phyloP scores from a whole-genome alignment of 1,140 invertebrate species.

The Rhyzopertha dominica region DNA sequence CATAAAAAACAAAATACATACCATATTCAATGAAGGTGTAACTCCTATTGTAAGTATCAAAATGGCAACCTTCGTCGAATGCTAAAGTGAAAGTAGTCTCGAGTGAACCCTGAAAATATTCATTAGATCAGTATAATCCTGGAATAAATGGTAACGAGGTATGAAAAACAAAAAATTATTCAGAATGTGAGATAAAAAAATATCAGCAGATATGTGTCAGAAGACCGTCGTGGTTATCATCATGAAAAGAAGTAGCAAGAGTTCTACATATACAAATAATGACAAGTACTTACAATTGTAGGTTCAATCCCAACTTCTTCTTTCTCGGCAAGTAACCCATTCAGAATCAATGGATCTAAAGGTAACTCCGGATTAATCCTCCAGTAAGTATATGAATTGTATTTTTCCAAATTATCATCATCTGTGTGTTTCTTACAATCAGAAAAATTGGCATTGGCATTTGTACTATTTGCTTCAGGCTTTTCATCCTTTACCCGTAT shows the following conservation, averaged over 20 bases:
- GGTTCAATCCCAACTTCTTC: background rate
- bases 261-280: slow-evolving; percentile 13
- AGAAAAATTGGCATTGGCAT: background rate
- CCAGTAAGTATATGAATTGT: slow-evolving; percentile 52
- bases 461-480: background rate
- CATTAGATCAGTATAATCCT: no score
- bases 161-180: no score
- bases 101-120: no score
- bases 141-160: no score
- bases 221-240: slow-evolving; percentile 37
- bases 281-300: slow-evolving; percentile 16
- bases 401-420: slow-evolving; percentile 40
- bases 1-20: no score
- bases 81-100: no score
- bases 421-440: slow-evolving; percentile 20
- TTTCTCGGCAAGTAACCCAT: no score
- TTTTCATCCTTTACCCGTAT: no score
- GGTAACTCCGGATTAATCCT: slow-evolving; percentile 49
- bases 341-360: slow-evolving; percentile 46
- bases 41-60: no score
- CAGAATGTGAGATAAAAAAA: no score
- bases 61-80: no score
- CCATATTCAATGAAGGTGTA: no score
- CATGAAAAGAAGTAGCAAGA: slow-evolving; percentile 19
- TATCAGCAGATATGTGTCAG: slow-evolving; percentile 33